Base-by-base conservation (phyloP, 2,888 invertebrate species). In the Ctenicera cuprea region DNA sequence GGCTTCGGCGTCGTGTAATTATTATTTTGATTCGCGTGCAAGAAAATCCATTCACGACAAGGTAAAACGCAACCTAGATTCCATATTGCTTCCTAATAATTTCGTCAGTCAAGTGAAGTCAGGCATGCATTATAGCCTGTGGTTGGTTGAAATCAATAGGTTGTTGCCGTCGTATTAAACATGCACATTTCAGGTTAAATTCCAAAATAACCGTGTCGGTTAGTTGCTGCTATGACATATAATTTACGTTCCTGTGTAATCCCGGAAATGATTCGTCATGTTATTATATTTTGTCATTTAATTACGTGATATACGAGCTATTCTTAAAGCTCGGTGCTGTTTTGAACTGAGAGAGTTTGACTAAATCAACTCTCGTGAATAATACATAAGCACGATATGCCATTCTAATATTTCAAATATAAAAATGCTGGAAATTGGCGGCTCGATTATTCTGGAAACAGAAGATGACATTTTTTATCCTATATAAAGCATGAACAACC, bases 51-150 rank as follows among this genome's bases (percentile, higher is more conserved):
- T 67, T 66, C 30, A 20, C 30, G 65, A 22, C 43, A 33, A 71
- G n/a, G 50, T 65, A 26, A 45, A 45, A 52, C 26, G 45, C 50
- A 61, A 61, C 57, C 37, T 71, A 33, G 33, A 67, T 43, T 38
- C 18, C 26, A 64, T 67, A 67, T 67, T 67, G 59, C 67, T 67
- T 68, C 43, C 43, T 48, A 62, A 61, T 61, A 62, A 68, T 69
- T 59, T 69, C 37, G 69, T 52, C 61, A 62, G 45, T 62, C 37
- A 26, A 57, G 43, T 43, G 45, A 67, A 67, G 45, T 67, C 67
- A 57, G 43, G 54, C 54, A 43, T 67, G 52, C 38, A 59, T 59
- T 59, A 54, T 54, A 54, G 54, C 54, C 54, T 54, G 54, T 54
- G 54, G 54, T 54, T 54, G 54, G 30, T 3, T 38, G 59, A 37